phyloP scores from a whole-genome alignment of 2,888 invertebrate species.

The Sisyra terminalis region DNA sequence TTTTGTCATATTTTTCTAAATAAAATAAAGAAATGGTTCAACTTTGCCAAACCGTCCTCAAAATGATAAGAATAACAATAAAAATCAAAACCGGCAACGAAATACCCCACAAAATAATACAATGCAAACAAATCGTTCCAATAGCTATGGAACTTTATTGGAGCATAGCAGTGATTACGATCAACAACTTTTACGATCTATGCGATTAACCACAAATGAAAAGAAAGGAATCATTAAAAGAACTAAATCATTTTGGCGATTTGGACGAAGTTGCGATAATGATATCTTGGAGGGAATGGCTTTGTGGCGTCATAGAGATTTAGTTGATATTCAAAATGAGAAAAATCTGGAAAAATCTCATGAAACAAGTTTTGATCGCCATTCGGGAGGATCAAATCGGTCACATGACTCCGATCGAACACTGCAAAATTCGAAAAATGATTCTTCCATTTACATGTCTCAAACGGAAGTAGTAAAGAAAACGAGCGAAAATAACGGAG shows the following conservation, averaged over 20 bases:
- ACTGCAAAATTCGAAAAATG: constrained; percentile 20
- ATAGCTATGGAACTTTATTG: constrained; percentile 24
- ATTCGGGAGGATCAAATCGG: constrained; percentile 19
- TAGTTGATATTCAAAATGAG: constrained; percentile 52
- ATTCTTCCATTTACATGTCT: constrained; percentile 10
- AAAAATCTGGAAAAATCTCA: constrained; percentile 23
- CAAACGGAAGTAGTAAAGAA: not conserved
- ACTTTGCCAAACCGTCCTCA: constrained; percentile 10
- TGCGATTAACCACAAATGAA: constrained; percentile 33
- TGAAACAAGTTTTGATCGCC: constrained; percentile 17
- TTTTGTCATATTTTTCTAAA: constrained; percentile 16
- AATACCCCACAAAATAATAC: constrained; percentile 15
- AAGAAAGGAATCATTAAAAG: constrained; percentile 55
- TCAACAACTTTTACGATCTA: constrained; percentile 32
- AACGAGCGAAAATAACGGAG: constrained; percentile 21
- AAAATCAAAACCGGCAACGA: not conserved
- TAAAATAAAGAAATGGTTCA: not conserved
- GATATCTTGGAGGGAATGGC: constrained; percentile 78
- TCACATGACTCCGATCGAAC: constrained; percentile 27
- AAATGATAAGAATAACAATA: constrained; percentile 21
- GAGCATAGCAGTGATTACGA: constrained; percentile 29
- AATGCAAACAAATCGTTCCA: constrained; percentile 20
- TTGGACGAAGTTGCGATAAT: constrained; percentile 50
- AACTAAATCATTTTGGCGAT: constrained; percentile 76
- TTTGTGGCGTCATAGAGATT: constrained; percentile 69